Evolutionary conservation across 2,888 invertebrate species (phyloP).

Genomic region (Chaitophorus viminalis): DNA sequence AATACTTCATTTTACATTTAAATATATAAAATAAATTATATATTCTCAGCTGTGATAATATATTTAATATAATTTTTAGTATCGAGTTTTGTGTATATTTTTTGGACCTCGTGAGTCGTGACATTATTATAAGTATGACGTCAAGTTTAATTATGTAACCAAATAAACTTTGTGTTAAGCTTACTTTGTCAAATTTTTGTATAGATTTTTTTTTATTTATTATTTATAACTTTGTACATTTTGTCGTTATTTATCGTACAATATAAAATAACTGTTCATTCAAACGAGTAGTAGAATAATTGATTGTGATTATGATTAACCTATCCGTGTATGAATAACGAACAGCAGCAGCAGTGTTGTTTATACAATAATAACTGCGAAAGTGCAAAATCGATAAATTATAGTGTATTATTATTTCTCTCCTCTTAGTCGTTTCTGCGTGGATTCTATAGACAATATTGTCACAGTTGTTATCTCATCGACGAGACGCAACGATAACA

Average conservation of each 20-base stretch:
- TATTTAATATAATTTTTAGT: conserved; percentile 54
- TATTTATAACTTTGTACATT: conserved; percentile 61
- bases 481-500: too few species aligned
- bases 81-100: conserved; percentile 53
- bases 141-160: conserved; percentile 13
- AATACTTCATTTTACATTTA: conserved; percentile 48
- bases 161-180: conserved; percentile 17
- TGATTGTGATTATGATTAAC: too few species aligned
- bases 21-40: conserved; percentile 40
- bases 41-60: conserved; percentile 60
- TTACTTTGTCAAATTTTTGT: conserved; percentile 58
- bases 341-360: too few species aligned
- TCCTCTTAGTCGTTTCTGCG: too few species aligned
- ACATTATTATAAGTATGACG: conserved; percentile 29
- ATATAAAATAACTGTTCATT: conserved; percentile 58
- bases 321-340: too few species aligned
- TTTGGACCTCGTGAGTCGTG: conserved; percentile 24
- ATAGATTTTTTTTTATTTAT: conserved; percentile 54
- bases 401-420: too few species aligned
- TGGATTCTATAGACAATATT: too few species aligned
- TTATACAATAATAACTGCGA: too few species aligned
- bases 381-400: too few species aligned
- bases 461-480: background rate
- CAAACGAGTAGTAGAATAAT: background rate
- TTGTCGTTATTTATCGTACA: conserved; percentile 60